Percentiles rank a stretch among this genome's conserved stretches.
Evolutionary conservation across 2,797 vertebrate species (phyloP).

Genomic region (Macrochelys suwanniensis): DNA sequence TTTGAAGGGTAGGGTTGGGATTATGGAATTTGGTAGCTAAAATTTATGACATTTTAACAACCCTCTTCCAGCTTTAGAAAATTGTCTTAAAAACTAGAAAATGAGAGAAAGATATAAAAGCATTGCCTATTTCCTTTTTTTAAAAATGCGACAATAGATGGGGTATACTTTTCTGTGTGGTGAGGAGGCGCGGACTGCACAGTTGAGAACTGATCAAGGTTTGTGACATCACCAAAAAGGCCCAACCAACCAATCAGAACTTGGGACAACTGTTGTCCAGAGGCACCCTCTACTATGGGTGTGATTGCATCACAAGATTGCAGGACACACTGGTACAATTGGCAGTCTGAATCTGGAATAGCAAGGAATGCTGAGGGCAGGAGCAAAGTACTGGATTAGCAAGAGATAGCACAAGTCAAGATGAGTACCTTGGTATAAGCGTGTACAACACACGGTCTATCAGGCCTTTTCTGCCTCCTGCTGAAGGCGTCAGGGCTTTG

Average conservation of each 20-base stretch:
- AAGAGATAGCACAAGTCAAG: not conserved
- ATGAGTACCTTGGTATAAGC: not conserved
- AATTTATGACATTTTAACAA: not conserved
- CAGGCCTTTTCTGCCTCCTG: not conserved
- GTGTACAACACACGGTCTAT: not conserved
- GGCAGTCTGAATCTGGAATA: not conserved
- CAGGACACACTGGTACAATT: rapidly evolving
- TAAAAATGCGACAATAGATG: not conserved
- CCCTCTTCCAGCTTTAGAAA: not conserved
- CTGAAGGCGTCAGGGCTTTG: not conserved
- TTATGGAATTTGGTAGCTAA: not conserved
- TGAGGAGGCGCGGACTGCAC: rapidly evolving
- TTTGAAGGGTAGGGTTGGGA: not conserved
- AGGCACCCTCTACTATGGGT: not conserved
- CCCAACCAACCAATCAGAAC: not conserved
- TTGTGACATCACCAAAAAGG: rapidly evolving
- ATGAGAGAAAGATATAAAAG: not conserved
- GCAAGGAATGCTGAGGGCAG: not conserved
- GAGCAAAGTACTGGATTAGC: rapidly evolving
- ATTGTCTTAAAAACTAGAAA: not conserved
- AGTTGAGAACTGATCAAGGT: too few relatives aligned
- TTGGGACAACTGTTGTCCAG: not conserved
- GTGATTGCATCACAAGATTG: not conserved
- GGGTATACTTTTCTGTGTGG: not conserved
- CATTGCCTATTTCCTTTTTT: not conserved